Evolutionary conservation across 2,113 vertebrate species (phyloP).

Genomic region (Microcebus tavaratra): DNA sequence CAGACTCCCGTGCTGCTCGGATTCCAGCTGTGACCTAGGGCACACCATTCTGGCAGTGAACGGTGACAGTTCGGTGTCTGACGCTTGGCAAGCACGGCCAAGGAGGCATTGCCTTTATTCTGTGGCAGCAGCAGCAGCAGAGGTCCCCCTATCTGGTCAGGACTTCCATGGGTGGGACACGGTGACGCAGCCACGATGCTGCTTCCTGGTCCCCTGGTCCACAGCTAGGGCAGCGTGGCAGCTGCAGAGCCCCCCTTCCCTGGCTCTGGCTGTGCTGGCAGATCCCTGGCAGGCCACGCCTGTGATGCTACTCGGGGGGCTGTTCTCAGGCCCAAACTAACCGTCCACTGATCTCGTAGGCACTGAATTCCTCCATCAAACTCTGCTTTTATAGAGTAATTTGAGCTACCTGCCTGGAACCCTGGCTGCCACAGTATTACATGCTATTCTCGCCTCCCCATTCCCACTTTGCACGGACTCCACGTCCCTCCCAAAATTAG

Average conservation of each 20-base stretch:
- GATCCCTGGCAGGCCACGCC: background rate
- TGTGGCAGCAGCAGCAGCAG: background rate
- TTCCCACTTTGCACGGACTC: background rate
- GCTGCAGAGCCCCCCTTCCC: background rate
- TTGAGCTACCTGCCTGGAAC: background rate
- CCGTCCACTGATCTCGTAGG: background rate
- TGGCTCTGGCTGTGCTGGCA: background rate
- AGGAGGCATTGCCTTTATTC: background rate
- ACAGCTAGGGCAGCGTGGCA: background rate
- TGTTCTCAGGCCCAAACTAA: background rate
- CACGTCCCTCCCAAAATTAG: background rate
- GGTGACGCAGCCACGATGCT: background rate
- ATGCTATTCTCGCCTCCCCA: background rate
- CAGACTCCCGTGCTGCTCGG: background rate
- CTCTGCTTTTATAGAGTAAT: background rate
- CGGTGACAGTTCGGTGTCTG: background rate
- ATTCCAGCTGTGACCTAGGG: background rate
- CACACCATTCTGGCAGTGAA: background rate
- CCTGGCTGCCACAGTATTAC: background rate
- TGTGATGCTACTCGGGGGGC: rapidly evolving
- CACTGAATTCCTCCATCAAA: background rate
- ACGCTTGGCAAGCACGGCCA: rapidly evolving
- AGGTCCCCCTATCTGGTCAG: background rate
- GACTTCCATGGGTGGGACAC: background rate
- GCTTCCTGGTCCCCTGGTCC: no score